Evolutionary conservation across 1,140 invertebrate genomes (phyloP).

Genomic region (Drosophila littoralis): DNA sequence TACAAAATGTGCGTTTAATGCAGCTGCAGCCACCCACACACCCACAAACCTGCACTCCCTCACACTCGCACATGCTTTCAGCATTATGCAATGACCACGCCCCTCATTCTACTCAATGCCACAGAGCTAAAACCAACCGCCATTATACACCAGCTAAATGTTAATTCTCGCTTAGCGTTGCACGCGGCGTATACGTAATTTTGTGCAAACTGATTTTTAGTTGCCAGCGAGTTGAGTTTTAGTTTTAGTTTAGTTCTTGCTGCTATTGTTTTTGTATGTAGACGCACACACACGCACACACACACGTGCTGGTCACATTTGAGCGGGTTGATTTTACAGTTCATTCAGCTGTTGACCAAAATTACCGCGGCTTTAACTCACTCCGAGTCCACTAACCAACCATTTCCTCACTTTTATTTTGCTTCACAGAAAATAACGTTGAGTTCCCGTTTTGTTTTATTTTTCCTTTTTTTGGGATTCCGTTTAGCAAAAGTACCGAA

Average conservation of each 20-base stretch:
- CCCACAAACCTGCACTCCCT: background rate
- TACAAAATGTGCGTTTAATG: slow-evolving; percentile 25
- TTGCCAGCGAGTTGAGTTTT: slow-evolving; percentile 36
- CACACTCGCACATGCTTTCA: background rate
- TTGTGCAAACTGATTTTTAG: slow-evolving; percentile 78
- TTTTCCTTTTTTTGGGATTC: slow-evolving; percentile 37
- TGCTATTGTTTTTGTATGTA: slow-evolving; percentile 29
- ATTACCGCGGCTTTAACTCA: slow-evolving; percentile 72
- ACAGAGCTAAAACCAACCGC: slow-evolving; percentile 32
- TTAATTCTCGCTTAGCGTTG: slow-evolving; percentile 72
- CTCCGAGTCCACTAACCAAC: background rate
- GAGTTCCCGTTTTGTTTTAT: slow-evolving; percentile 16
- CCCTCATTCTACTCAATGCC: background rate
- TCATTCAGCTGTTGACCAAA: slow-evolving; percentile 82
- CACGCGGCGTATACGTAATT: slow-evolving; percentile 73
- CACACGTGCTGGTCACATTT: slow-evolving; percentile 53
- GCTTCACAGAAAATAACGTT: slow-evolving; percentile 28
- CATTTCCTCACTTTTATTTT: slow-evolving; percentile 47
- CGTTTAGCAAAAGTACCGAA: slow-evolving; percentile 51
- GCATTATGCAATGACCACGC: background rate
- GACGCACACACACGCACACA: slow-evolving; percentile 6
- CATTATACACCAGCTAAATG: slow-evolving; percentile 70
- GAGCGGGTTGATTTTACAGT: slow-evolving; percentile 79
- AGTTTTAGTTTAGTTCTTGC: slow-evolving; percentile 24
- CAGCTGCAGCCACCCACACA: slow-evolving; percentile 2